Percentiles rank a stretch among this genome's conserved stretches.
phyloP scores from a whole-genome alignment of 2,113 vertebrate genomes.

The Indicator maculatus region DNA sequence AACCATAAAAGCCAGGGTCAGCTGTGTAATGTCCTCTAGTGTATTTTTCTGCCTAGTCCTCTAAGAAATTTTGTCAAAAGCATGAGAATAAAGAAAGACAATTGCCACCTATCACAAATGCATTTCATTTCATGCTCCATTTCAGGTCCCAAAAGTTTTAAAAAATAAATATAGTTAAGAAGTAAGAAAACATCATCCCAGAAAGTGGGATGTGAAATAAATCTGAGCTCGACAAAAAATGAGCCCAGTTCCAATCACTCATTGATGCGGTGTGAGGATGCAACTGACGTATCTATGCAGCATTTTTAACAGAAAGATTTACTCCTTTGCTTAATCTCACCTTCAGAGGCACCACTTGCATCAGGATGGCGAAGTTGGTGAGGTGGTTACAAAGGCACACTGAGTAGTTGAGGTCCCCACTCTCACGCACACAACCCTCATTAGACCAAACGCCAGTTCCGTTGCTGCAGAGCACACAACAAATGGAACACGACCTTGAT shows the following conservation, averaged over 20 bases:
- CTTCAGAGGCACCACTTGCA: conserved; percentile 96
- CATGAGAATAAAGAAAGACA: background rate
- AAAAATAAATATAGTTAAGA: background rate
- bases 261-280: background rate
- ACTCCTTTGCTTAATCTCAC: conserved; percentile 70
- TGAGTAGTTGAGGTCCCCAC: conserved; percentile 86
- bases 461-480: conserved; percentile 65
- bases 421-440: conserved; percentile 83
- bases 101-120: background rate
- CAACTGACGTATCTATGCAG: background rate
- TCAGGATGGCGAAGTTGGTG: conserved; percentile 97
- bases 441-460: conserved; percentile 89
- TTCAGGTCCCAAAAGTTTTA: background rate
- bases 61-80: background rate
- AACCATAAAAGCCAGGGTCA: background rate
- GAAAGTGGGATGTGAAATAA: background rate
- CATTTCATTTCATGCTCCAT: background rate
- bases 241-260: background rate
- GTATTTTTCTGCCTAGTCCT: background rate
- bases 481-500: background rate
- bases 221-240: background rate
- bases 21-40: background rate
- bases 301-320: background rate
- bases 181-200: background rate
- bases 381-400: conserved; percentile 93